A percentile compares a stretch with the other conserved stretches of the same genome.
These are phyloP conservation scores for Lampris megalopsis DNA, from an alignment of 2,113 vertebrate species.

Conservation along the genomic window DNA sequence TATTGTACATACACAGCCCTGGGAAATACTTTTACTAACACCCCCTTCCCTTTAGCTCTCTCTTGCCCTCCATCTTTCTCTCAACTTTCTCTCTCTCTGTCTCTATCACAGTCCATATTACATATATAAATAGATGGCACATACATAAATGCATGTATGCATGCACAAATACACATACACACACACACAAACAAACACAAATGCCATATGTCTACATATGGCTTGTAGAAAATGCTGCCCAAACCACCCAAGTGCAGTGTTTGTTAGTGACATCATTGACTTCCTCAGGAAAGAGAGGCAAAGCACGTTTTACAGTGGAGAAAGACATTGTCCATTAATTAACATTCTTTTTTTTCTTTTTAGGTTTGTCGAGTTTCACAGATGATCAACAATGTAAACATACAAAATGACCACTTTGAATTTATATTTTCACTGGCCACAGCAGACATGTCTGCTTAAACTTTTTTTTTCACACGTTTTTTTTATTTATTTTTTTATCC, in stretches of 20 bases:
- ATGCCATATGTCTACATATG: constrained; percentile 10
- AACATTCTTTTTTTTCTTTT: not conserved
- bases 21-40: constrained; percentile 61
- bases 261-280: not conserved
- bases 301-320: not conserved
- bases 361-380: not conserved
- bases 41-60: not conserved
- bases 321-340: constrained; percentile 2
- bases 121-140: not conserved
- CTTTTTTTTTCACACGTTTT: constrained; percentile 3
- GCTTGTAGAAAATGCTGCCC: not conserved
- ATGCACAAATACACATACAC: not conserved
- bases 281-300: not conserved
- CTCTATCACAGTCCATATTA: constrained; percentile 25
- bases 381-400: constrained; percentile 11
- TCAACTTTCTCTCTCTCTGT: constrained; percentile 21
- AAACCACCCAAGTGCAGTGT: not conserved
- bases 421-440: not conserved
- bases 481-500: no score
- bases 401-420: not conserved
- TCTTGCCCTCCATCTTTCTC: no score
- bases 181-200: constrained; percentile 12
- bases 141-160: constrained; percentile 34
- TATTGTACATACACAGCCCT: constrained; percentile 53
- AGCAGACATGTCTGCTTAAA: constrained; percentile 21